Conservation (phyloP, 92 coral and sea anemone species). For the Heliopora coerulea region DNA sequence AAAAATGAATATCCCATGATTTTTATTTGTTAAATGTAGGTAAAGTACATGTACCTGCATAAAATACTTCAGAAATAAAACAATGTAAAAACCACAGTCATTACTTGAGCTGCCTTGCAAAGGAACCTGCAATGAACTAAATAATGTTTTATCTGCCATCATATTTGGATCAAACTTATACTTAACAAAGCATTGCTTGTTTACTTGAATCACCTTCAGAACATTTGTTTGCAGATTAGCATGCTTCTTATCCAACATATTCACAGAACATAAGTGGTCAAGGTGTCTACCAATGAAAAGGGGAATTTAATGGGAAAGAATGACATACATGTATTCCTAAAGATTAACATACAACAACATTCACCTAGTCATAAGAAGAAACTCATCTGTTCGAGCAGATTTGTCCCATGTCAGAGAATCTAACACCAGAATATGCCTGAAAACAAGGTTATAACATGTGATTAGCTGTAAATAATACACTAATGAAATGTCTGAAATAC, state of each 20-base stretch:
- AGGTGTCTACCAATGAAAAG: slow-evolving; percentile 3
- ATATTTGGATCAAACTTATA: too few species aligned
- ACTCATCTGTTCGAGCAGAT: slow-evolving; percentile 12
- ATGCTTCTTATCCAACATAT: slow-evolving; percentile 14
- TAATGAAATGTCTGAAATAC: too few species aligned
- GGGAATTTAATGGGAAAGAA: not conserved
- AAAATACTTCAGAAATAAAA: not conserved
- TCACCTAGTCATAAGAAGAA: slow-evolving; percentile 24
- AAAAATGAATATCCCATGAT: not conserved
- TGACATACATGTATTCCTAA: not conserved
- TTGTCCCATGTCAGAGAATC: not conserved
- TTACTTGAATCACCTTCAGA: not conserved
- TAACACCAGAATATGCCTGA: slow-evolving; percentile 41
- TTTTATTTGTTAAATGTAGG: too few species aligned
- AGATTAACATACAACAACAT: not conserved
- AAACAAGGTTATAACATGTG: too few species aligned
- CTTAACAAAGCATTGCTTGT: not conserved
- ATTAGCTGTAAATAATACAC: too few species aligned
- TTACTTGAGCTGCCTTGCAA: slow-evolving; percentile 30
- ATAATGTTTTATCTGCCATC: not conserved
- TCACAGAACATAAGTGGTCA: slow-evolving; percentile 29
- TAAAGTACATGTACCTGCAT: not conserved
- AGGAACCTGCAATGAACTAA: slow-evolving; percentile 17
- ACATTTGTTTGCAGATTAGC: slow-evolving; percentile 4
- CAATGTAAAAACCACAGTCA: not conserved